Base-by-base conservation (phyloP, 2,888 invertebrate genomes). In the Heterodera filipjevi region DNA sequence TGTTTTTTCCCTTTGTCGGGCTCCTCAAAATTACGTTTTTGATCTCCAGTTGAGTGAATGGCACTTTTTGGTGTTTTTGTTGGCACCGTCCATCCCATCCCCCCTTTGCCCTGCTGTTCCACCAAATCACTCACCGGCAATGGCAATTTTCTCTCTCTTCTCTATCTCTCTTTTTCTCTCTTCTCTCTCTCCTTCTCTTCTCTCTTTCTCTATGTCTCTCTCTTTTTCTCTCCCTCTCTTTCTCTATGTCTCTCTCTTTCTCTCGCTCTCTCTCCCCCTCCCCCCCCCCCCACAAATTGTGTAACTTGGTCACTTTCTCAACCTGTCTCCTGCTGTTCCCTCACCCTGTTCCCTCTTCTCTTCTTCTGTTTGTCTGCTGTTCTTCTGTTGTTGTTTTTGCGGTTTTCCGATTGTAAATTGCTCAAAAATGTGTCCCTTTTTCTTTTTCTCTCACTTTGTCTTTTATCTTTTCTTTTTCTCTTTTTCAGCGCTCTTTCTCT, bases 361-460 rank as follows among this genome's bases (percentile, higher is more conserved):
- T 6, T 10, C 2, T n/a, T 46, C 39, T 10, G 2, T 72, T 8
- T 72, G n/a, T 46, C 44, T 35, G 19, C 39, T 30, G 35, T 39
- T 22, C 35, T 8, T 32, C 30, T 19, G 49, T 39, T 32, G 46
- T 19, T 71, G 49, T 71, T 35, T 35, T 71, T 39, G 30, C 30
- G 53, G 59, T 59, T 59, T 59, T 14, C 71, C 35, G 71, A 53
- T 71, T 39, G 59, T 59, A 59, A 59, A 59, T 59, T 59, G 27
- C 59, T 59, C 59, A 59, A 59, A 59, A 59, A 27, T 49, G 3
- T 10, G 12, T 49, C 3, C 8, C 16, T 19, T 19, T 49, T 49
- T 49, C 49, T 49, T 49, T 49, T 49, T 14, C 49, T 19, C 19
- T 16, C 3, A 19, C 16, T 49, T 14, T 49, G 2, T 19, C 16